Base-by-base conservation (phyloP, 2,888 invertebrate species). In the Yponomeuta sedellus region DNA sequence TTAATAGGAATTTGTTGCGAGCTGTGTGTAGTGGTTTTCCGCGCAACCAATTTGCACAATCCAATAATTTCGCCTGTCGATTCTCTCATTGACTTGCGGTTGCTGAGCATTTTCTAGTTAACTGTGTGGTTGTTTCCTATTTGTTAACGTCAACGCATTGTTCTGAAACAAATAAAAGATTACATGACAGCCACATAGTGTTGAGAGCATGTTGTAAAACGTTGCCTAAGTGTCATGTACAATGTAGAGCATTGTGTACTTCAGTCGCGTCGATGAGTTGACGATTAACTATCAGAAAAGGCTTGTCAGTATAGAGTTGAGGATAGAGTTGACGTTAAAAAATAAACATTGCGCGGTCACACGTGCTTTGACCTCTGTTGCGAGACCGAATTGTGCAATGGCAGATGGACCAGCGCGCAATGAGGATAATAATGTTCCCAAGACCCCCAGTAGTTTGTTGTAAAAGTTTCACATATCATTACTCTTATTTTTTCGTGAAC, bases 321-420 rank as follows among this genome's bases (percentile, higher is more conserved):
- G 70, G 75, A 71, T 71, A 69, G 74, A 69, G 28, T 28, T 62
- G 68, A 66, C 67, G 70, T 74, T 76, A 70, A 74, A 74, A 73
- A 74, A 76, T 76, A 77, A 76, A 76, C 72, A 75, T 74, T 77
- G 69, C 75, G 74, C 74, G 75, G 73, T 71, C 70, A 72, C 77
- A 81, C 80, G 82, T 81, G 82, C 82, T 75, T 77, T 82, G 83
- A 84, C 83, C 85, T 81, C 81, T 74, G 80, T 84, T 71, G 66
- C 64, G 56, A 20, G 20, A 59, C 59, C 12, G 64, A 20, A 61
- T 20, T 59, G 67, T 66, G 71, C 20, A 22, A 59, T 20, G 22
- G 44, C 44, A 16, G 44, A 52, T 52, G 44, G 44, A 16, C 44
- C 16, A 34, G 34, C 34, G 34, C 10, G 34, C 34, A 34, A 34